Percentiles rank a stretch among this genome's conserved stretches.
phyloP scores from a whole-genome alignment of 2,113 vertebrate genomes.

The Caranx ignobilis region DNA sequence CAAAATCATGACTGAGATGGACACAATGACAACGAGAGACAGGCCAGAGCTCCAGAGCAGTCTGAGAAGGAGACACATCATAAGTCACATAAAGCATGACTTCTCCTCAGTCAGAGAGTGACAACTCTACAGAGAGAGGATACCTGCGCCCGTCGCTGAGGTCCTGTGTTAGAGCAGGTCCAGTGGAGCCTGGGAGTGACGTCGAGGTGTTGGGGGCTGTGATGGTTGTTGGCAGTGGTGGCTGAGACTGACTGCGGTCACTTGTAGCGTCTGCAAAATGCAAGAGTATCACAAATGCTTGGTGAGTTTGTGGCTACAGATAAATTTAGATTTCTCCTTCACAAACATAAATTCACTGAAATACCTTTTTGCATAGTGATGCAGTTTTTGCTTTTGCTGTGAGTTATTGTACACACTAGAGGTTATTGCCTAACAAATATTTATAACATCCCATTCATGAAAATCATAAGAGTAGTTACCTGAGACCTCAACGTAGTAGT shows the following conservation, averaged over 20 bases:
- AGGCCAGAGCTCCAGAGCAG: conserved; percentile 56
- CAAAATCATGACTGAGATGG: conserved; percentile 57
- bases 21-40: conserved; percentile 49
- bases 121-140: neutral
- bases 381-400: neutral
- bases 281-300: neutral
- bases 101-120: neutral
- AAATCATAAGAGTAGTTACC: conserved; percentile 66
- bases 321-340: neutral
- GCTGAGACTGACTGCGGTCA: conserved; percentile 28
- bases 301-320: neutral
- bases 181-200: conserved; percentile 25
- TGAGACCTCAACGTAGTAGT: conserved; percentile 64
- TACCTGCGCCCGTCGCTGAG: conserved; percentile 60
- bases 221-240: conserved; percentile 40
- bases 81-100: neutral
- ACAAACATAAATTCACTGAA: neutral
- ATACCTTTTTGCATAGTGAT: neutral
- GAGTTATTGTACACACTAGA: neutral
- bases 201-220: conserved; percentile 22
- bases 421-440: conserved; percentile 2
- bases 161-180: conserved; percentile 34
- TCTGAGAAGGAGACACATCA: conserved; percentile 52
- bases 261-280: conserved; percentile 51
- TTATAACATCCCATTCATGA: neutral